Evolutionary conservation across 2,113 vertebrate species (phyloP).

Genomic region (Puffinus mauretanicus): DNA sequence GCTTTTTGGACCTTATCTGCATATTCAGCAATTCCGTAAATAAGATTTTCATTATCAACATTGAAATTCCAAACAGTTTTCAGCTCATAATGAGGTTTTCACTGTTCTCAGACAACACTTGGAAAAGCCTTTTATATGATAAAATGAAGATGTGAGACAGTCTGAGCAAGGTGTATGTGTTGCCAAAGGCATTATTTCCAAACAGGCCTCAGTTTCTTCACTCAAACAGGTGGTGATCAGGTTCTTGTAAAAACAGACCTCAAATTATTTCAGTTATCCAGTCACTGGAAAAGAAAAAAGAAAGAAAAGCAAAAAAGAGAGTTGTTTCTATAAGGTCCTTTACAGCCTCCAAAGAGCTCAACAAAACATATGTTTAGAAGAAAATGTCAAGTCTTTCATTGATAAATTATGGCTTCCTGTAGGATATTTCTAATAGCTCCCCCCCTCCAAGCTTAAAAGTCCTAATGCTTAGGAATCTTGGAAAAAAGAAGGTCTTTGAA

Average conservation of each 20-base stretch:
- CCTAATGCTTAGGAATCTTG: neutral
- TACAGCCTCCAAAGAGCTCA: neutral
- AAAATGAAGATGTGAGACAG: slow-evolving; percentile 27
- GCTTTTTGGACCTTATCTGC: slow-evolving; percentile 21
- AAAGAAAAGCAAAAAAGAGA: neutral
- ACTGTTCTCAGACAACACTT: slow-evolving; percentile 14
- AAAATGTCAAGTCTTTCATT: neutral
- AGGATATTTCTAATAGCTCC: neutral
- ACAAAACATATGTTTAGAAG: neutral
- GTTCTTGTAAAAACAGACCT: neutral
- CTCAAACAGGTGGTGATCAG: slow-evolving; percentile 18
- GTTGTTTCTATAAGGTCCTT: neutral
- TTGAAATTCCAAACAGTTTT: slow-evolving; percentile 63
- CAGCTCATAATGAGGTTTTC: slow-evolving; percentile 52
- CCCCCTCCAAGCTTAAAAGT: neutral
- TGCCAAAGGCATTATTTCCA: slow-evolving; percentile 28
- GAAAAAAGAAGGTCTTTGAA: neutral
- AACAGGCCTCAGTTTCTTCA: neutral
- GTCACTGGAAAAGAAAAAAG: neutral
- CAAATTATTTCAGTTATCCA: neutral
- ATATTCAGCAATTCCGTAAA: slow-evolving; percentile 67
- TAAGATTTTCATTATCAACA: slow-evolving; percentile 66
- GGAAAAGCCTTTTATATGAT: slow-evolving; percentile 33
- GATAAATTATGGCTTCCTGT: neutral
- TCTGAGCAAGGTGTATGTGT: neutral